A percentile compares a stretch with the other conserved stretches of the same genome.
phyloP scores from a whole-genome alignment of 2,888 invertebrate genomes.

The Ptychoptera contaminata region DNA sequence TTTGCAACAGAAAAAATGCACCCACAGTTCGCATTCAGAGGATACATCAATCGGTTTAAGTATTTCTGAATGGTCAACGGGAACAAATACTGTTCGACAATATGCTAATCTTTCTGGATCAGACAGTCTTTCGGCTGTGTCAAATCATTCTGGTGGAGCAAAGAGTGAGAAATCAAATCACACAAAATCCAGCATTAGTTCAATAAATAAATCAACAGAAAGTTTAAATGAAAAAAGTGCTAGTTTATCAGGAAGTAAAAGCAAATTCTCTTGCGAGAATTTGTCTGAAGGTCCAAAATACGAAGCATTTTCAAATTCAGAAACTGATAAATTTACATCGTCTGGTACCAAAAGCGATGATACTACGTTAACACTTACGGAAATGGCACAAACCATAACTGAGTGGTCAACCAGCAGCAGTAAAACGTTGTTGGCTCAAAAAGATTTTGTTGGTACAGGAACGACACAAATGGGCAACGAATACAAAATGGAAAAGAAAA shows the following conservation, averaged over 20 bases:
- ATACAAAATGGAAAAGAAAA: conserved; percentile 12
- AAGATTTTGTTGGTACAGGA: conserved; percentile 20
- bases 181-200: conserved; percentile 39
- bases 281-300: conserved; percentile 34
- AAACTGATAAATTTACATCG: conserved; percentile 37
- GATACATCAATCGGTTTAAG: conserved; percentile 75
- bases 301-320: conserved; percentile 45
- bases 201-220: conserved; percentile 41
- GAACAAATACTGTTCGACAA: conserved; percentile 69
- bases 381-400: conserved; percentile 62
- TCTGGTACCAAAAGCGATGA: conserved; percentile 68
- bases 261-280: conserved; percentile 29
- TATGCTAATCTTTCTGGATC: conserved; percentile 60
- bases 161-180: conserved; percentile 46
- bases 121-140: conserved; percentile 39
- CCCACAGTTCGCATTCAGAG: conserved; percentile 70
- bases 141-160: conserved; percentile 38
- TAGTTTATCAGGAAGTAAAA: conserved; percentile 26
- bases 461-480: conserved; percentile 10
- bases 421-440: conserved; percentile 52
- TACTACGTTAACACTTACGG: conserved; percentile 50
- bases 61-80: conserved; percentile 78
- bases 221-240: conserved; percentile 29
- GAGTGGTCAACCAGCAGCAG: conserved; percentile 74
- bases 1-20: conserved; percentile 63